Conservation (phyloP, 2,113 vertebrate genomes). For the Erythrocercus mccallii region DNA sequence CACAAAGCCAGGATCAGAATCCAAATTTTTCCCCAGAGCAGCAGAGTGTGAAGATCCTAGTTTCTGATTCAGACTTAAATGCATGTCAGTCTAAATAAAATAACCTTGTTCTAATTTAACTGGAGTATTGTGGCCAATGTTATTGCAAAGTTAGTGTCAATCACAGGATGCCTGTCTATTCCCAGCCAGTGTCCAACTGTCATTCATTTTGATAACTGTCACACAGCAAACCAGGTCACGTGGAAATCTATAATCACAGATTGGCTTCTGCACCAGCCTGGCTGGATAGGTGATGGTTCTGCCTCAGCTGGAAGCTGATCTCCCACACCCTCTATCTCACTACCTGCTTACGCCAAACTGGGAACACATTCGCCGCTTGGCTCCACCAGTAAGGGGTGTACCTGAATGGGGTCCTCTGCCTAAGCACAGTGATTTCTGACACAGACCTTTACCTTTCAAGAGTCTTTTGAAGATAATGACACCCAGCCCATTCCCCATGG, state of each 20-base stretch:
- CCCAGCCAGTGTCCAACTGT: background rate
- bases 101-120: constrained; percentile 24
- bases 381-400: background rate
- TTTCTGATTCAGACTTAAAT: constrained; percentile 5
- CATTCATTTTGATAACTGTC: constrained; percentile 40
- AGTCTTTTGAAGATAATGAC: background rate
- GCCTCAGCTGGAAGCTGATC: background rate
- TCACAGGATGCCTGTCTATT: background rate
- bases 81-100: background rate
- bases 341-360: background rate
- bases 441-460: background rate
- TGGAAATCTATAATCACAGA: background rate
- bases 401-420: background rate
- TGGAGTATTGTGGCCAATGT: background rate
- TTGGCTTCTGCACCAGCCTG: background rate
- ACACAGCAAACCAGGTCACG: constrained; percentile 7
- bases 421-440: background rate
- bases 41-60: background rate
- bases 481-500: background rate
- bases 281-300: background rate
- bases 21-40: background rate
- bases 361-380: background rate
- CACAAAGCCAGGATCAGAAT: background rate
- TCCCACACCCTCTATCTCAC: background rate
- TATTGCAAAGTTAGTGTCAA: constrained; percentile 27